A percentile compares a stretch with the other conserved stretches of the same genome.
Evolutionary conservation across 2,888 invertebrate genomes (phyloP).

Genomic region (Agapetus fuscipes): DNA sequence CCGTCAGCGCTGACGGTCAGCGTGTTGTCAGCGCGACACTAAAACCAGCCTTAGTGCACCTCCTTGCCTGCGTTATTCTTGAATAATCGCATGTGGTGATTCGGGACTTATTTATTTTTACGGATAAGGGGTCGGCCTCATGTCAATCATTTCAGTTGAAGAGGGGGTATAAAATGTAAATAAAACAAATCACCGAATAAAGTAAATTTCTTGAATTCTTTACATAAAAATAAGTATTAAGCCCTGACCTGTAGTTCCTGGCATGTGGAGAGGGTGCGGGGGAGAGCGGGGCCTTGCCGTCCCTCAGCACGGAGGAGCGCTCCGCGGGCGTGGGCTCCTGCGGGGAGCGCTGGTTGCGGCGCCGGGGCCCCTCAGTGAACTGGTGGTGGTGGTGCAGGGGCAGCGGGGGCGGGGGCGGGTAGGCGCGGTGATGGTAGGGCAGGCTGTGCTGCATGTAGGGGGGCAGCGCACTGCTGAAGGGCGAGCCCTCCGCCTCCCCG

Average conservation of each 20-base stretch:
- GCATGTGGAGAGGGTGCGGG: conserved; percentile 46
- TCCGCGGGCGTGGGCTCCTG: conserved; percentile 47
- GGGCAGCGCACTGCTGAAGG: conserved; percentile 23
- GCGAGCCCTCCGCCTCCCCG: conserved; percentile 30
- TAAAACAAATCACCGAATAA: too few relatives aligned
- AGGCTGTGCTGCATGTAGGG: conserved; percentile 18
- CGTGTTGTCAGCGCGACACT: too few relatives aligned
- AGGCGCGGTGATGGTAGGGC: conserved; percentile 28
- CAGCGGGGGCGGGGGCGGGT: conserved; percentile 22
- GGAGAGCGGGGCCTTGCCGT: conserved; percentile 41
- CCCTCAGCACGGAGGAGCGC: conserved; percentile 58
- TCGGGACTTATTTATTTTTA: too few relatives aligned
- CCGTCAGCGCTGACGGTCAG: too few relatives aligned
- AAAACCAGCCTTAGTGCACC: too few relatives aligned
- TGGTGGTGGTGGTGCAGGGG: conserved; percentile 30
- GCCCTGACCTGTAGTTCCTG: conserved; percentile 50
- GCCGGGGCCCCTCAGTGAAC: conserved; percentile 40
- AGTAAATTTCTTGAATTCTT: too few relatives aligned
- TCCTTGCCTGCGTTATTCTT: too few relatives aligned
- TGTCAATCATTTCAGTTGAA: too few relatives aligned
- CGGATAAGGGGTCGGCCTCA: too few relatives aligned
- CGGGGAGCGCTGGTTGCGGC: conserved; percentile 47
- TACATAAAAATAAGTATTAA: too few relatives aligned
- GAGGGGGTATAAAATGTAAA: too few relatives aligned
- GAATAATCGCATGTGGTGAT: too few relatives aligned